Percentiles rank a stretch among this genome's conserved stretches.
Conservation (phyloP, 2,888 invertebrate species). For the Lepidocyrtinus sp. region DNA sequence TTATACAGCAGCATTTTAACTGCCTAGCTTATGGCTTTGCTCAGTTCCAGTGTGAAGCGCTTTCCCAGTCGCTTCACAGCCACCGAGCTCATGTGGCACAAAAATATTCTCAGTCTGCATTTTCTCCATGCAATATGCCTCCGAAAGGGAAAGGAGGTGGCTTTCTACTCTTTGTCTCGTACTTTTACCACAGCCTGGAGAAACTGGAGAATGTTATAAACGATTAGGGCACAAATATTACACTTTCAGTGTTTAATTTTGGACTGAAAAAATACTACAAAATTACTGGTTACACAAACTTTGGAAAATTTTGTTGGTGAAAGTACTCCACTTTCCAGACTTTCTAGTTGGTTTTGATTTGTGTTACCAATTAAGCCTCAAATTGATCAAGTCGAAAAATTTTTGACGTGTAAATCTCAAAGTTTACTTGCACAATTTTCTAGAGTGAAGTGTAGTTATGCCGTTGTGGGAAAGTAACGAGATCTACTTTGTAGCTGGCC, state of each 20-base stretch:
- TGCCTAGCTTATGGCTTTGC: neutral
- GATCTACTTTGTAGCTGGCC: slow-evolving; percentile 56
- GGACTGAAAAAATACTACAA: too few relatives aligned
- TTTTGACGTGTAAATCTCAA: too few relatives aligned
- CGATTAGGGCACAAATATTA: too few relatives aligned
- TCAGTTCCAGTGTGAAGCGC: neutral
- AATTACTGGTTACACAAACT: too few relatives aligned
- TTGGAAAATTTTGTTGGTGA: too few relatives aligned
- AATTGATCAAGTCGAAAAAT: too few relatives aligned
- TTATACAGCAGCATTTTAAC: neutral
- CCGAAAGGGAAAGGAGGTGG: slow-evolving; percentile 16
- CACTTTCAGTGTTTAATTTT: too few relatives aligned
- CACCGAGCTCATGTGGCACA: slow-evolving; percentile 50
- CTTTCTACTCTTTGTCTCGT: slow-evolving; percentile 15
- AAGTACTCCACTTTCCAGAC: too few relatives aligned
- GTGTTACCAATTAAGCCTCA: too few relatives aligned
- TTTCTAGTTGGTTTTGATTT: too few relatives aligned
- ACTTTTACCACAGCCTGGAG: slow-evolving; percentile 2
- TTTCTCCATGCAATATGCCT: neutral
- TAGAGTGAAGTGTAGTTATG: slow-evolving; percentile 28
- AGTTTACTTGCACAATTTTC: slow-evolving; percentile 2
- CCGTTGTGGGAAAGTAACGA: slow-evolving; percentile 61
- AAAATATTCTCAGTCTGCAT: slow-evolving; percentile 21
- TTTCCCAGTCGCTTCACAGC: slow-evolving; percentile 54
- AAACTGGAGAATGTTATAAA: neutral